Evolutionary conservation across 2,888 invertebrate genomes (phyloP).

Genomic region (Amphimallon solstitiale): DNA sequence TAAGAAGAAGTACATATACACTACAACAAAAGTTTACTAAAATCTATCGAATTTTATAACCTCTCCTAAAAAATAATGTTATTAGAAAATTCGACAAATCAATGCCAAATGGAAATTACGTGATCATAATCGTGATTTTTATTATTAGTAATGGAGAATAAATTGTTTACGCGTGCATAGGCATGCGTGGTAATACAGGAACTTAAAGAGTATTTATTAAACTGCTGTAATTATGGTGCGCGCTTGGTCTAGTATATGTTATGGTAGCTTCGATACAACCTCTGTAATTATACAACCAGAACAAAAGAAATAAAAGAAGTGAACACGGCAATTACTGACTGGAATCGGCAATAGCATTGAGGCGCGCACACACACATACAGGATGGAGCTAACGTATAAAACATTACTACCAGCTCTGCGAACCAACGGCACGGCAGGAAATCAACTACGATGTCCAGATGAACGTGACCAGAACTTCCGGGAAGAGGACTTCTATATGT

Average conservation of each 20-base stretch:
- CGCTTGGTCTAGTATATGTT: conserved; percentile 27
- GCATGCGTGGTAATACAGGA: conserved; percentile 18
- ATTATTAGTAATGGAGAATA: not conserved
- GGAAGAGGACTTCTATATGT: conserved; percentile 39
- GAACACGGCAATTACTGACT: conserved; percentile 27
- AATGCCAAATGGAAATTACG: not conserved
- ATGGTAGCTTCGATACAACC: conserved; percentile 24
- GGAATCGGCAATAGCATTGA: conserved; percentile 23
- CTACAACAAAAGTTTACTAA: not conserved
- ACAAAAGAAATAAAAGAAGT: conserved; percentile 30
- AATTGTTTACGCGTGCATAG: conserved; percentile 31
- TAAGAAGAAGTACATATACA: no score
- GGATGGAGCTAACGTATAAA: conserved; percentile 32
- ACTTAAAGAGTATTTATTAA: conserved; percentile 23
- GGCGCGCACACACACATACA: conserved; percentile 26
- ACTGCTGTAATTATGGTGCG: conserved; percentile 19
- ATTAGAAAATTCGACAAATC: no score
- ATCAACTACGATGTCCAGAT: conserved; percentile 44
- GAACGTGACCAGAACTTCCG: conserved; percentile 50
- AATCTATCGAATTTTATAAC: not conserved
- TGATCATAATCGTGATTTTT: not conserved
- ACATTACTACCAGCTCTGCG: conserved; percentile 5
- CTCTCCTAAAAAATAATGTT: not conserved
- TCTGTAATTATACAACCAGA: conserved; percentile 30
- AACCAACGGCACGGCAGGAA: conserved; percentile 42